Percentiles rank a stretch among this genome's conserved stretches.
Evolutionary conservation across 2,797 vertebrate species (phyloP).

Genomic region (Lindbergichthys nudifrons): DNA sequence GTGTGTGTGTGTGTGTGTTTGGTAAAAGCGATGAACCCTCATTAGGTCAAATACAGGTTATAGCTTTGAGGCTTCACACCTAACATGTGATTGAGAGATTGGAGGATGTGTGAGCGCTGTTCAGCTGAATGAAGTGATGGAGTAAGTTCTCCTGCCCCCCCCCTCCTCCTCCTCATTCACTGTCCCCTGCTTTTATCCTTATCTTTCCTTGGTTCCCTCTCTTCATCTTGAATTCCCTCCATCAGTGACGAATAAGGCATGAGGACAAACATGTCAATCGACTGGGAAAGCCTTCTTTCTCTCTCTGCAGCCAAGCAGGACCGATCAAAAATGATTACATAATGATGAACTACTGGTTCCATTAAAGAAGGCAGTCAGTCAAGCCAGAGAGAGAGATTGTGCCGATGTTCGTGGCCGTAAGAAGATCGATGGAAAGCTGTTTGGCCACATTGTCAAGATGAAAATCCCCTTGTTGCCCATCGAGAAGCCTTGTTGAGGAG

Average conservation of each 20-base stretch:
- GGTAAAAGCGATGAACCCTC: slow-evolving; percentile 59
- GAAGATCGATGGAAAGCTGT: slow-evolving; percentile 63
- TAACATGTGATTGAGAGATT: slow-evolving; percentile 54
- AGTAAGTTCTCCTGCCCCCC: slow-evolving; percentile 47
- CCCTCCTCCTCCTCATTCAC: background rate
- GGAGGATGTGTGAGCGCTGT: slow-evolving; percentile 30
- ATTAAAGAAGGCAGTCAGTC: slow-evolving; percentile 32
- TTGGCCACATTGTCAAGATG: slow-evolving; percentile 65
- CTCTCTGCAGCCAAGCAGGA: slow-evolving; percentile 20
- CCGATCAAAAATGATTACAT: slow-evolving; percentile 60
- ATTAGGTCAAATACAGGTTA: slow-evolving; percentile 56
- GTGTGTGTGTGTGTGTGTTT: slow-evolving; percentile 29
- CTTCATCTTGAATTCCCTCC: slow-evolving; percentile 21
- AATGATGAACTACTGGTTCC: slow-evolving; percentile 33
- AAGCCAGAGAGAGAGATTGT: slow-evolving; percentile 34
- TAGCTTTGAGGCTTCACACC: slow-evolving; percentile 40
- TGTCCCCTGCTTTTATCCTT: slow-evolving; percentile 29
- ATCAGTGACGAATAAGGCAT: slow-evolving; percentile 21
- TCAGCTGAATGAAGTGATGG: slow-evolving; percentile 56
- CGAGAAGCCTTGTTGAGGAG: slow-evolving; percentile 61
- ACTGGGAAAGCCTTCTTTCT: slow-evolving; percentile 2
- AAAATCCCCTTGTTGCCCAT: slow-evolving; percentile 70
- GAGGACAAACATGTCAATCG: slow-evolving; percentile 12
- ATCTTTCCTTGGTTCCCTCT: slow-evolving; percentile 17
- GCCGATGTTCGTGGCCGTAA: slow-evolving; percentile 19